Base-by-base conservation (phyloP, 2,797 vertebrate genomes). In the Halcyon chelicuti region DNA sequence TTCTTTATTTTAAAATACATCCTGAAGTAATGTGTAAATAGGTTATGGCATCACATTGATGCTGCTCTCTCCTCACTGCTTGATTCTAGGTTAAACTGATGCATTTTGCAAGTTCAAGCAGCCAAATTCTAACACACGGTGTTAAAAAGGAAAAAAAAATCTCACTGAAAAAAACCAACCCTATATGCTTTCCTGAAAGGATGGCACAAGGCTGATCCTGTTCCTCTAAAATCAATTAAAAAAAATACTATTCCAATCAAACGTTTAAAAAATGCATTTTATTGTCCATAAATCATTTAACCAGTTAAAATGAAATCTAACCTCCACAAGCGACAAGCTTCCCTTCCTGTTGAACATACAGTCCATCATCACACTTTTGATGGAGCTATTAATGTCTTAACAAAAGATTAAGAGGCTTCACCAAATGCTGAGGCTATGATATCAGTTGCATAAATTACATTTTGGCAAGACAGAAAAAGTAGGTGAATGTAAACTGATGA, bases 81-180 rank as follows among this genome's bases (percentile, higher is more conserved):
- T 67, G 67, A 93, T 89, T 95, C 83, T 66, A 46, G 74, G 86
- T 78, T 86, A 82, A 90, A 93, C 17, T 35, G 52, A 82, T 58
- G 67, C 60, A 61, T 74, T 92, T 92, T 88, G 29, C 77, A 93
- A 88, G 74, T 85, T 92, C 57, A 65, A 82, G 71, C 74, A 92
- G 54, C 42, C 57, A 62, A 79, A 85, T 89, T 79, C 42, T 55
- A 85, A 78, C 67, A 70, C 33, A 73, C 1, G 3, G 20, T 66
- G 74, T 52, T 86, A 37, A 93, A 88, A 96, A 86, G 47, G 72
- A 29, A 57, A 65, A 7, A 42, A 42, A 29, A 57, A 65, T 4
- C 20, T 63, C 58, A 46, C 37, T 18, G 20, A 40, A 77, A 86
- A 85, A 89, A 72, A 60, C 51, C 51, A 44, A 10, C 44, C 58